Base-by-base conservation (phyloP, 53 echinoderm and acorn worm species). In the Henricia sp. region DNA sequence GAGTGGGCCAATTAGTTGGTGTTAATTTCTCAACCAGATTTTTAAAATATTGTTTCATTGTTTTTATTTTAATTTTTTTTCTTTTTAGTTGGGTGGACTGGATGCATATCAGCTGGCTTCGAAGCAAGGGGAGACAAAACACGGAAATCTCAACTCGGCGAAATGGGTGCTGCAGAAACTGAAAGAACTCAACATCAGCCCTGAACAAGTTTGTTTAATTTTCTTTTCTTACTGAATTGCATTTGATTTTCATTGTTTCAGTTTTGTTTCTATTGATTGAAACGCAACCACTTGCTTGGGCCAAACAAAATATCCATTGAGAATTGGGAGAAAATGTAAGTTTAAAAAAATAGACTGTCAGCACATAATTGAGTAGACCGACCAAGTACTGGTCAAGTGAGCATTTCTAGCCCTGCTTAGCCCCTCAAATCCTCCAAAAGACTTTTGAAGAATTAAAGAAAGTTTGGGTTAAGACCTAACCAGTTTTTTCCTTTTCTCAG, bases 111-210 rank as follows among this genome's bases (percentile, higher is more conserved):
- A 96, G 55, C 33, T 46, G 1, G 86, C 91, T 4, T 96, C 96
- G 2, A 88, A 88, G 32, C 87, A 80, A 1, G 96, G 96, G 35
- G 94, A 96, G 54, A 44, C 43, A 33, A 90, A 82, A 66, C 94
- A 94, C 92, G 96, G 96, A 36, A 94, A 94, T 73, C 60, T 94
- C 41, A 96, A 94, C 90, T 85, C 96, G 28, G 53, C 96, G 26
- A 90, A 94, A 68, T 96, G 96, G 96, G 92, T 96, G 40, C 48
- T 96, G 25, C 71, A 85, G 33, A 89, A 92, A 50, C 62, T 96
- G 46, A 88, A 94, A 58, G 94, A 90, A 55, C 52, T 34, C 26
- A 82, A 83, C 34, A 65, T 92, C 46, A 51, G 62, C 80, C 66
- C 82, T 4, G 64, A 60, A 67, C 74, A 91, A 84, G 94, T 94